A percentile compares a stretch with the other conserved stretches of the same genome.
Conservation (phyloP, 2,888 invertebrate species). For the Aphidoletes aphidimyza region DNA sequence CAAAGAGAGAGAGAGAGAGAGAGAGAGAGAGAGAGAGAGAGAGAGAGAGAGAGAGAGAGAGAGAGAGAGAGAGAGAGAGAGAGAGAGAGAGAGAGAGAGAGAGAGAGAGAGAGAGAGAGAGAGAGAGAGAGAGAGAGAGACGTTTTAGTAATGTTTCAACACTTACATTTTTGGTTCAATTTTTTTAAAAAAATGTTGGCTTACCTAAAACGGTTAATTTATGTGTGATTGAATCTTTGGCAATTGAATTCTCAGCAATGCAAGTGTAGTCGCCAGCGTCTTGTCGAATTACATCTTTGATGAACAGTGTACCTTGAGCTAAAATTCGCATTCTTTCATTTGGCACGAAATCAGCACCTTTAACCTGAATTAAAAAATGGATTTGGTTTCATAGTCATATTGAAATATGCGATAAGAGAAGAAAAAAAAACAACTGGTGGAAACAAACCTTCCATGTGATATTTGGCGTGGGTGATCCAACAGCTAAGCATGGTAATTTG, state of each 20-base stretch:
- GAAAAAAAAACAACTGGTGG: neutral
- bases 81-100: conserved; percentile 55
- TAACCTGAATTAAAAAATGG: conserved; percentile 68
- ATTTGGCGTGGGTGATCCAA: conserved; percentile 90
- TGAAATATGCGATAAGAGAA: neutral
- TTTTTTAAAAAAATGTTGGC: neutral
- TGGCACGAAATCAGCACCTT: conserved; percentile 80
- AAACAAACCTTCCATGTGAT: conserved; percentile 83
- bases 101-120: conserved; percentile 27
- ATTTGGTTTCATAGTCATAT: neutral
- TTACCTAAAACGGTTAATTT: conserved; percentile 85
- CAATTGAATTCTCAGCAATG: conserved; percentile 87
- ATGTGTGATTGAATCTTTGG: conserved; percentile 91
- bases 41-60: conserved; percentile 28
- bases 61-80: conserved; percentile 27
- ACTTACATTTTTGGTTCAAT: neutral
- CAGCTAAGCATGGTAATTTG: conserved; percentile 89
- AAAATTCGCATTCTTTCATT: conserved; percentile 85
- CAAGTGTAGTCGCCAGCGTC: conserved; percentile 96
- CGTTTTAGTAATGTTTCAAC: neutral
- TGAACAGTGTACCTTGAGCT: conserved; percentile 90
- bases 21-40: conserved; percentile 27
- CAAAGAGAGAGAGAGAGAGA: conserved; percentile 40
- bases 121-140: conserved; percentile 29
- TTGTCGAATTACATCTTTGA: conserved; percentile 86